Percentiles rank a stretch among this genome's conserved stretches.
phyloP scores from a whole-genome alignment of 1,140 invertebrate genomes.

The Dreissena polymorpha region DNA sequence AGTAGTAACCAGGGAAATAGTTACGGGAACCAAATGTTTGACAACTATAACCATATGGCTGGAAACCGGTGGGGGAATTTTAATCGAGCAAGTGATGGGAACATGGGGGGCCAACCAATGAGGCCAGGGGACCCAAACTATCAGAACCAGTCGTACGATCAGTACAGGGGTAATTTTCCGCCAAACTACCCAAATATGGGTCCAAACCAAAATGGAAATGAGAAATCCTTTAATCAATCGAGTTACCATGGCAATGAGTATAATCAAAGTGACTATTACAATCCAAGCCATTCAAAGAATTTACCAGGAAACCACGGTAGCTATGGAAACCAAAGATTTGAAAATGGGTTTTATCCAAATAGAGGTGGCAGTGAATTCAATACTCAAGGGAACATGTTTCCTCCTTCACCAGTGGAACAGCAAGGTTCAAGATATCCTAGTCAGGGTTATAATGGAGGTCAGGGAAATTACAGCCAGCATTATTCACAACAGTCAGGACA shows the following conservation, averaged over 20 bases:
- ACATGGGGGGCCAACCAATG: constrained; percentile 23
- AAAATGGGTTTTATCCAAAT: constrained; percentile 41
- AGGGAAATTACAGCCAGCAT: constrained; percentile 49
- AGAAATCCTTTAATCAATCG: constrained; percentile 28
- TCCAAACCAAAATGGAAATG: constrained; percentile 45
- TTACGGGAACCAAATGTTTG: constrained; percentile 39
- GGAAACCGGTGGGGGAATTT: constrained; percentile 40
- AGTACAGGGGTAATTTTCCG: constrained; percentile 32
- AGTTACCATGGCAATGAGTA: constrained; percentile 50
- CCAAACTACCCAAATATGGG: constrained; percentile 38
- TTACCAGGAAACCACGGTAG: constrained; percentile 46
- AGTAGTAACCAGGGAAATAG: not conserved
- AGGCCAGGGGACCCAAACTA: constrained; percentile 1
- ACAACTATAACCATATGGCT: constrained; percentile 26
- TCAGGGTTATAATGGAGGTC: constrained; percentile 44
- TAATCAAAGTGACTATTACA: constrained; percentile 52
- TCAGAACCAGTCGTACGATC: constrained; percentile 36
- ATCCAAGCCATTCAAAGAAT: constrained; percentile 49
- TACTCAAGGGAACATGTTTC: constrained; percentile 45
- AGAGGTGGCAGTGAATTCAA: constrained; percentile 34
- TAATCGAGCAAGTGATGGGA: constrained; percentile 10
- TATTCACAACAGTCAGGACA: constrained; percentile 37
- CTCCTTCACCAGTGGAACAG: constrained; percentile 37
- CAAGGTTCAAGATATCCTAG: constrained; percentile 33
- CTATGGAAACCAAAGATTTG: constrained; percentile 31